Evolutionary conservation across 64 coral and sea anemone genomes (phyloP), one percentile per base, ranked within the genome.

Genomic region (Montipora efflorescens): DNA sequence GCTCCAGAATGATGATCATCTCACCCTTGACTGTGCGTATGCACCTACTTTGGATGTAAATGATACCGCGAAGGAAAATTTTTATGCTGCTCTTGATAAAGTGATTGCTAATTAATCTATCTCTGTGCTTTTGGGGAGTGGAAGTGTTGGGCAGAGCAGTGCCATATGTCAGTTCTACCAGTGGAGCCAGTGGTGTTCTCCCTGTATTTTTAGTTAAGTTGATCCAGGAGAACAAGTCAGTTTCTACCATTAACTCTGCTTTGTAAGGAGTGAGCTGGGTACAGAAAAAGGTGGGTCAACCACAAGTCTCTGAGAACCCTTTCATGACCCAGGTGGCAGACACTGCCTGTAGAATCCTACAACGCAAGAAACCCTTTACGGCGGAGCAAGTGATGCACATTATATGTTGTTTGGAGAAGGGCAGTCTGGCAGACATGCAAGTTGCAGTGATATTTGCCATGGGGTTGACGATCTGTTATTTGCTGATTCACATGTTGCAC

Each of bases 251-350:
- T 92, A 21, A 89, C 50, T 83, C 78, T 50, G 77, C 84, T 48
- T 64, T 89, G 76, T 96, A 96, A 48, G 85, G 83, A 49, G 81
- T 93, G 66, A 51, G 58, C 55, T 95, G 90, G 94, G 94, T 87
- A 59, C 94, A 92, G 66, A 80, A 71, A 13, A 19, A 36, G 36
- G 36, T 84, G 47, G 20, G 67, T 47, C 59, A 88, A 0, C 4
- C 58, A 43, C 84, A 92, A 47, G 85, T 72, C 61, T 76, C 51
- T n/a, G 51, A 75, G 14, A 47, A 96, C 12, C 75, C 83, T 48
- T 89, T 94, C 25, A 69, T 94, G 49, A 70, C 51, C 67, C 82
- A 90, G 78, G 76, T 95, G 50, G 61, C 21, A 6, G 69, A 80
- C 43, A 20, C 81, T 67, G 47, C 88, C 1, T 68, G 62, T 48